Evolutionary conservation across 1,140 invertebrate genomes (phyloP).

Genomic region (Campoletis sonorensis): DNA sequence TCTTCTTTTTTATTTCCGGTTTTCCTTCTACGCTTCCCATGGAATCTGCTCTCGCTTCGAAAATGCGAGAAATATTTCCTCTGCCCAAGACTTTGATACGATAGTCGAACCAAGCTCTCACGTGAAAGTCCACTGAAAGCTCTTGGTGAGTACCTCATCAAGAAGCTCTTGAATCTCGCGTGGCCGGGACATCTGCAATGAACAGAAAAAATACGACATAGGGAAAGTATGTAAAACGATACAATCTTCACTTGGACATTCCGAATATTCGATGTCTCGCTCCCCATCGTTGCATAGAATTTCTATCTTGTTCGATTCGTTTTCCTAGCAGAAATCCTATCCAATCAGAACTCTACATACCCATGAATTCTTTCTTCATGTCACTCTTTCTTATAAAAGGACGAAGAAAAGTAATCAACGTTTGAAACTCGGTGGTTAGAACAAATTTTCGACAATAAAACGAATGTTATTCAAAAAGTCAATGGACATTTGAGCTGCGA

Average conservation of each 20-base stretch:
- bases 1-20: neutral
- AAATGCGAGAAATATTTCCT: neutral
- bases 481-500: no score
- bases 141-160: neutral
- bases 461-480: no score
- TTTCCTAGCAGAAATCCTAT: no score
- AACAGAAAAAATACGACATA: neutral
- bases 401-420: no score
- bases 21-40: neutral
- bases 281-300: neutral
- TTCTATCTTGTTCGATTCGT: neutral
- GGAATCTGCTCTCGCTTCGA: neutral
- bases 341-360: no score
- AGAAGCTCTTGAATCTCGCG: neutral
- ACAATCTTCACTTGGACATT: neutral
- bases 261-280: neutral
- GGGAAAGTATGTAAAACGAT: neutral
- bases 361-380: no score
- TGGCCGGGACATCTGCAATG: neutral
- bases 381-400: no score
- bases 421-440: no score
- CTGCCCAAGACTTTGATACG: neutral
- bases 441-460: no score
- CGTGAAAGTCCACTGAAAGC: neutral
- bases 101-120: neutral